Evolutionary conservation across 2,888 invertebrate species (phyloP).

Genomic region (Chydorus sphaericus): DNA sequence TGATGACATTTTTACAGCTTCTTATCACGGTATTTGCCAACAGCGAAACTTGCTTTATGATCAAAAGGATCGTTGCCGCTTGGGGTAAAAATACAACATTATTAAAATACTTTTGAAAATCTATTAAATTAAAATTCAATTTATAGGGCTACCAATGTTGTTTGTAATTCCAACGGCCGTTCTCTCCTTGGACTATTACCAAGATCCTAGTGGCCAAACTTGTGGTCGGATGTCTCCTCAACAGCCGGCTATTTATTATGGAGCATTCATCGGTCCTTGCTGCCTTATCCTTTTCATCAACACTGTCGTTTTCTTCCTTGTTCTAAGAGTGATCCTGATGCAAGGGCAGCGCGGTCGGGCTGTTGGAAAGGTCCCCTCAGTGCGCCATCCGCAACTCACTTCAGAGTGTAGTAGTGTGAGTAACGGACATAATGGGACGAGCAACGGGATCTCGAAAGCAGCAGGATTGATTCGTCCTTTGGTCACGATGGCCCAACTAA

Average conservation of each 20-base stretch:
- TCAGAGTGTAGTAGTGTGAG: no score
- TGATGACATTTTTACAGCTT: no score
- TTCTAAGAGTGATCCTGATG: slow-evolving; percentile 26
- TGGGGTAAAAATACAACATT: slow-evolving; percentile 37
- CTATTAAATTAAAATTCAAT: neutral
- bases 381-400: no score
- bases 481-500: slow-evolving; percentile 17
- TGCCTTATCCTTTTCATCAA: slow-evolving; percentile 30
- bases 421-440: no score
- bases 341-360: slow-evolving; percentile 19
- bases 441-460: neutral
- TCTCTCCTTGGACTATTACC: slow-evolving; percentile 27
- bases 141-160: slow-evolving; percentile 30
- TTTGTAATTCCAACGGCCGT: slow-evolving; percentile 28
- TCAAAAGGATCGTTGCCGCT: slow-evolving; percentile 32
- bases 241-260: slow-evolving; percentile 29
- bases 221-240: slow-evolving; percentile 29
- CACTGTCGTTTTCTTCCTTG: slow-evolving; percentile 29
- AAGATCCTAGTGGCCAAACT: slow-evolving; percentile 24
- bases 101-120: neutral
- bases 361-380: slow-evolving; percentile 17
- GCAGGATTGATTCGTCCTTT: neutral
- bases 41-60: slow-evolving; percentile 32
- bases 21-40: slow-evolving; percentile 36
- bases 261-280: slow-evolving; percentile 31